Conservation (phyloP, 2,888 invertebrate genomes). For the Leistus spinibarbis region DNA sequence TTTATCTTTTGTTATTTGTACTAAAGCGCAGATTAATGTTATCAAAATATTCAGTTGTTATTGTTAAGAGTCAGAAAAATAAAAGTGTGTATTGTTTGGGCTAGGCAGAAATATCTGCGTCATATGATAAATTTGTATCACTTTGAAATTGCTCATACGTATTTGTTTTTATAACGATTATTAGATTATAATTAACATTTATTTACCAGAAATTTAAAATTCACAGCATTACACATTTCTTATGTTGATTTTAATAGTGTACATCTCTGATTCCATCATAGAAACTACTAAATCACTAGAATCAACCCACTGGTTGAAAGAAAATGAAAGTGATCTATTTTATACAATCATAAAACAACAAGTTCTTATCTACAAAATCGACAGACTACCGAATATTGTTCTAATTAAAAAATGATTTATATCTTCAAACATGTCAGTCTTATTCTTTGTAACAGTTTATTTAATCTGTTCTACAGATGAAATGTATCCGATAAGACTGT, state of each 20-base stretch:
- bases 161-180: too few species aligned
- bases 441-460: neutral
- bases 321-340: neutral
- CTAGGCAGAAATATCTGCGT: neutral
- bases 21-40: too few species aligned
- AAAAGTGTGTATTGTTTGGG: neutral
- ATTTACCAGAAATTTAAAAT: too few species aligned
- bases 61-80: too few species aligned
- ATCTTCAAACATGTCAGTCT: neutral
- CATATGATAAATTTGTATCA: neutral
- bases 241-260: too few species aligned
- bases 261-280: too few species aligned
- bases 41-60: too few species aligned
- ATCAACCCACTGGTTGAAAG: neutral
- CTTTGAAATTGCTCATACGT: neutral
- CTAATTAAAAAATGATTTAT: constrained; percentile 32
- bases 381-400: constrained; percentile 21
- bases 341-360: neutral
- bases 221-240: too few species aligned
- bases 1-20: too few species aligned
- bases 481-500: neutral
- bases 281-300: neutral
- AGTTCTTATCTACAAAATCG: constrained; percentile 10
- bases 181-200: too few species aligned
- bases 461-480: neutral